These are phyloP conservation scores for Phoxinus phoxinus DNA, from an alignment of 2,113 vertebrate genomes.

Conservation along the genomic window DNA sequence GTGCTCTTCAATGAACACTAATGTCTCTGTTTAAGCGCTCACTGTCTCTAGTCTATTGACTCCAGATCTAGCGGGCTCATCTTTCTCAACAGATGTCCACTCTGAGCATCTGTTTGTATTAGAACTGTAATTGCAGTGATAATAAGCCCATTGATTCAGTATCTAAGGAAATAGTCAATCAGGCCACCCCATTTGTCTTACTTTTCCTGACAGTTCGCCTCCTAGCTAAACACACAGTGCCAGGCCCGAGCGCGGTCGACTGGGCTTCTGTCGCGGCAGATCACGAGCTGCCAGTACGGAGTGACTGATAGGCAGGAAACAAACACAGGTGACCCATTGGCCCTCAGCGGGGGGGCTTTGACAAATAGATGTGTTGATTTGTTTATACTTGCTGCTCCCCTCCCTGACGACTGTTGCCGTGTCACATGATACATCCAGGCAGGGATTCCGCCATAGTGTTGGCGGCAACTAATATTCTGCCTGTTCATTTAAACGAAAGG, in stretches of 20 bases:
- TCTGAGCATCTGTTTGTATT: conserved; percentile 90
- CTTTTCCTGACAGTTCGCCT: conserved; percentile 87
- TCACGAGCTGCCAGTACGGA: conserved; percentile 65
- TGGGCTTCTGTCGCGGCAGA: conserved; percentile 71
- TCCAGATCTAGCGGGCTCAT: conserved; percentile 76
- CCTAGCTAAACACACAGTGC: conserved; percentile 82
- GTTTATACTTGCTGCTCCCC: conserved; percentile 71
- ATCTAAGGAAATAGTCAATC: conserved; percentile 90
- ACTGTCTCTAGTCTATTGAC: conserved; percentile 77
- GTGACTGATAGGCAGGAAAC: conserved; percentile 77
- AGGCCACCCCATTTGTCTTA: conserved; percentile 89
- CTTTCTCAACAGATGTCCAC: conserved; percentile 83
- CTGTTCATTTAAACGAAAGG: conserved; percentile 33
- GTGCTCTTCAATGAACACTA: conserved; percentile 67
- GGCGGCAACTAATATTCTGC: conserved; percentile 32
- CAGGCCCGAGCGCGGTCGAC: conserved; percentile 80
- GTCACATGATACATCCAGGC: conserved; percentile 36
- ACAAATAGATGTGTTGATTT: conserved; percentile 80
- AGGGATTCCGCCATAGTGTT: conserved; percentile 44
- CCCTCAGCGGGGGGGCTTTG: conserved; percentile 68
- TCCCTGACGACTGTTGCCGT: conserved; percentile 59
- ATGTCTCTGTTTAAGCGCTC: conserved; percentile 71
- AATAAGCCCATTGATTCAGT: conserved; percentile 92
- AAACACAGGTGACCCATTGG: conserved; percentile 79
- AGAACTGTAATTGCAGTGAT: conserved; percentile 90